Evolutionary conservation across 2,888 invertebrate genomes (phyloP).

Genomic region (Rhimphoctona megacephalus): DNA sequence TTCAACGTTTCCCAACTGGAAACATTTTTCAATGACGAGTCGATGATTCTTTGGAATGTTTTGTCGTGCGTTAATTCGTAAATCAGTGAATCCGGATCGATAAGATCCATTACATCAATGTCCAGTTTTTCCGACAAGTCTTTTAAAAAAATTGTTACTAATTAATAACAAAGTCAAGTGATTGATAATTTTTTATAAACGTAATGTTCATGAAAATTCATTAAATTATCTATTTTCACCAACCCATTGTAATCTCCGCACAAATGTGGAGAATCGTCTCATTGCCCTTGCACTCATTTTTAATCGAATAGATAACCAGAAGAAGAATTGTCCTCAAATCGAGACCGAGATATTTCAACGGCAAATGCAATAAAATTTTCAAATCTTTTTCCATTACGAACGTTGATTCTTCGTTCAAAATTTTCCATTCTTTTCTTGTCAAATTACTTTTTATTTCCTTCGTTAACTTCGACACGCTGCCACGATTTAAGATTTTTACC

Average conservation of each 20-base stretch:
- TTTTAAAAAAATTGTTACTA: constrained; percentile 2
- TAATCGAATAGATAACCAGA: constrained; percentile 74
- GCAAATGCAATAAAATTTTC: constrained; percentile 72
- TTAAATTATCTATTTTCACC: background rate
- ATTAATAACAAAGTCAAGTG: background rate
- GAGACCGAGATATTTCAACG: constrained; percentile 71
- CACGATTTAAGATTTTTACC: constrained; percentile 64
- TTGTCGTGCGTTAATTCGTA: constrained; percentile 69
- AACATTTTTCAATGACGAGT: constrained; percentile 73
- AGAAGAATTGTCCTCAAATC: constrained; percentile 74
- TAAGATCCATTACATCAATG: constrained; percentile 73
- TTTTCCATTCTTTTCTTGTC: constrained; percentile 69
- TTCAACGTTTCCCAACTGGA: constrained; percentile 70
- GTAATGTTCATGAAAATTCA: background rate
- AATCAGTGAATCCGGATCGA: constrained; percentile 72
- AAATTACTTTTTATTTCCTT: constrained; percentile 71
- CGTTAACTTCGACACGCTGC: constrained; percentile 68
- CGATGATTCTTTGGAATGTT: constrained; percentile 71
- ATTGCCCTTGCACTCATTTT: constrained; percentile 70
- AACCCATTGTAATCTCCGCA: constrained; percentile 76
- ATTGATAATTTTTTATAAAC: background rate
- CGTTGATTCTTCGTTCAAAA: constrained; percentile 56
- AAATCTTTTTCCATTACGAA: constrained; percentile 50
- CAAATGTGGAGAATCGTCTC: constrained; percentile 66
- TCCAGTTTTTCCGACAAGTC: constrained; percentile 75